Evolutionary conservation across 2,113 vertebrate genomes (phyloP), one percentile per base, ranked within the genome.

Genomic region (Synchiropus splendidus): DNA sequence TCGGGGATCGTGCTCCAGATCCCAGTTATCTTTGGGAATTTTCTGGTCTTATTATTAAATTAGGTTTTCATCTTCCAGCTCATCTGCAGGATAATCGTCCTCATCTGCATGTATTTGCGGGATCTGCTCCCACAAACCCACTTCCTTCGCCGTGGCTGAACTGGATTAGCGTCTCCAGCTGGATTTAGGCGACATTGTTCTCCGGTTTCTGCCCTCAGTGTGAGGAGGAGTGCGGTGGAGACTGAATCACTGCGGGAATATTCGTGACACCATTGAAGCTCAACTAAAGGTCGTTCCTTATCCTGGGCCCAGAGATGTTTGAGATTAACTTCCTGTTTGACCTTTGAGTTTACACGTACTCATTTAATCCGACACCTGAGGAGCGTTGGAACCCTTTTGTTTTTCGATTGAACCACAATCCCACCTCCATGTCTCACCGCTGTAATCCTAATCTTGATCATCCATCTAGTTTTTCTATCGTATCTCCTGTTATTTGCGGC

Each of bases 11-110:
- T 46, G 67, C 70, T 74, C 74, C 31, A 69, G 64, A 75, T 75
- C 70, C 67, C 62, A 49, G 63, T 75, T 77, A 75, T 77, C 70
- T 64, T 45, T 16, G 38, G 60, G 68, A 77, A 67, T 74, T 75
- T 70, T 70, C 66, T 74, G 59, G 61, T 77, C 59, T 77, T 73
- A 72, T 76, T 72, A 79, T 80, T 74, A 70, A 78, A 80, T 82
- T 71, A 77, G 52, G 70, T 72, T 67, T 67, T 71, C 61, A 52
- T 72, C 70, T 76, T 75, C 68, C 55, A 53, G 62, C 67, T 78
- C 70, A 56, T 80, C 68, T 65, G 71, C 64, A 45, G 75, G 74
- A 75, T 82, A 74, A 79, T 78, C 72, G 46, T 53, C 44, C 63
- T 72, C 64, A 64, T 70, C 69, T 71, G 64, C 51, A 55, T 58